phyloP scores from a whole-genome alignment of 1,140 invertebrate genomes.

The Anastatus disparis region DNA sequence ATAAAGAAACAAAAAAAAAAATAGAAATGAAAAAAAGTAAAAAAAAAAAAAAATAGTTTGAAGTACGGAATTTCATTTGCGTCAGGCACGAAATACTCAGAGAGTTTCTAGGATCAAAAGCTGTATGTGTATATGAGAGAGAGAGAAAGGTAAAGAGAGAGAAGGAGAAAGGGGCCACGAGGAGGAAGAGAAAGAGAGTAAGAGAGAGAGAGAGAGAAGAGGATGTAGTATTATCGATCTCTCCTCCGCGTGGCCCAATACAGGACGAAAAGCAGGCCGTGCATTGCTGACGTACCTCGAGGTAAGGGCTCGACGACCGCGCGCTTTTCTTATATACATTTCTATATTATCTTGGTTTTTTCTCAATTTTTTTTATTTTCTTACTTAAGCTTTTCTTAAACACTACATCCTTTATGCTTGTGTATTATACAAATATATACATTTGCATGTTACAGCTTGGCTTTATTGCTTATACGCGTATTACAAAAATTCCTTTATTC shows the following conservation, averaged over 20 bases:
- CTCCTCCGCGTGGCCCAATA: conserved; percentile 9
- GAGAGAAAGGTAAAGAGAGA: no score
- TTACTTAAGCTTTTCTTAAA: not conserved
- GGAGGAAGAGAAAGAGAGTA: no score
- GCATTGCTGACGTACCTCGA: not conserved
- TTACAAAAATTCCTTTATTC: no score
- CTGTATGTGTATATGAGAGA: conserved; percentile 16
- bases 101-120: conserved; percentile 20
- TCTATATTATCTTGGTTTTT: no score
- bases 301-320: conserved; percentile 9
- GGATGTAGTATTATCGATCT: conserved; percentile 35
- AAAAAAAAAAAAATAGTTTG: not conserved
- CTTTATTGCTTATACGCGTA: no score
- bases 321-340: no score
- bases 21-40: not conserved
- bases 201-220: no score
- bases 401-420: not conserved
- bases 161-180: conserved; percentile 14
- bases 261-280: conserved; percentile 41
- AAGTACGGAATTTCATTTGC: conserved; percentile 24
- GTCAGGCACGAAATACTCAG: not conserved
- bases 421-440: not conserved
- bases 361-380: no score
- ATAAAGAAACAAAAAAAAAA: not conserved
- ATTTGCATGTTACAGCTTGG: no score